These are phyloP conservation scores for Psittacula echo DNA, from an alignment of 2,797 vertebrate genomes.

Conservation along the genomic window DNA sequence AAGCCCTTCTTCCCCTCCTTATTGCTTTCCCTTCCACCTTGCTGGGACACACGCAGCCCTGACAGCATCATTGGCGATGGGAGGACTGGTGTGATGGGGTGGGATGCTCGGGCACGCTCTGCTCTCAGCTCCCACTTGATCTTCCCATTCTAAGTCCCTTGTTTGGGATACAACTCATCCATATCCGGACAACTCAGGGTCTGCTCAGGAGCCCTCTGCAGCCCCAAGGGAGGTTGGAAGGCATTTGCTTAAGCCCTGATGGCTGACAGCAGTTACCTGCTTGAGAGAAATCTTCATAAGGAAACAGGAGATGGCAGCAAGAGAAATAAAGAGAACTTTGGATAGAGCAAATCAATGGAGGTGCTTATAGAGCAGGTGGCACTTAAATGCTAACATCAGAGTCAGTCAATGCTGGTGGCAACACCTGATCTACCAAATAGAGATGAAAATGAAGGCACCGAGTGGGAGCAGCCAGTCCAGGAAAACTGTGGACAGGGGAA, in stretches of 20 bases:
- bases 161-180: not conserved
- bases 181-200: not conserved
- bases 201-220: not conserved
- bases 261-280: not conserved
- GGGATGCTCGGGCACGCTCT: not conserved
- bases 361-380: constrained; percentile 18
- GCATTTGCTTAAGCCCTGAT: not conserved
- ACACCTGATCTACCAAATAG: not conserved
- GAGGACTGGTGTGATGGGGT: not conserved
- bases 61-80: not conserved
- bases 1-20: not conserved
- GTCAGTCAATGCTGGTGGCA: not conserved
- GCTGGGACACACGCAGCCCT: not conserved
- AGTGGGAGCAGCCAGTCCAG: not conserved
- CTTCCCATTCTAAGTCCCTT: not conserved
- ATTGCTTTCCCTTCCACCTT: not conserved
- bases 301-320: not conserved
- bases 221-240: not conserved
- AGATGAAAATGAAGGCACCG: not conserved
- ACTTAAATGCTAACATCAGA: not conserved
- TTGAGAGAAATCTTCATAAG: not conserved
- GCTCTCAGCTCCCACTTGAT: not conserved
- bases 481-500: accelerated
- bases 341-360: not conserved
- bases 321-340: not conserved